Evolutionary conservation across 2,113 vertebrate species (phyloP), one percentile per base, ranked within the genome.

Genomic region (Mesitornis unicolor): DNA sequence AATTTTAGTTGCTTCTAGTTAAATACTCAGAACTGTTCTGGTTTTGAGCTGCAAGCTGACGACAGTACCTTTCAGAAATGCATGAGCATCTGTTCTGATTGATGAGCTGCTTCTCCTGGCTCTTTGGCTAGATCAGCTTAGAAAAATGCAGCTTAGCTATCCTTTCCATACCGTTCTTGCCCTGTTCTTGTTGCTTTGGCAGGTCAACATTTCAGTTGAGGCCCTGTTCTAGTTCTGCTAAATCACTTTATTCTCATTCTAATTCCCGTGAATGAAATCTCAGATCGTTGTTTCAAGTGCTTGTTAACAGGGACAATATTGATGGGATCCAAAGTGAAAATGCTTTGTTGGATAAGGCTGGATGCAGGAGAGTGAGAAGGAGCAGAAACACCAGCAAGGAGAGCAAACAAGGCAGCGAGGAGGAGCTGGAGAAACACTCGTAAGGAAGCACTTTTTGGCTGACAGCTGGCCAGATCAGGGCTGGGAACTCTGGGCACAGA

Each of bases 121-220:
- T 86, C 42, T 95, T 84, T 56, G 79, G 50, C 47, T 89, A 89
- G 76, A 74, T 78, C 76, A 93, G 86, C 54, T 86, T 63, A 90
- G 86, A 90, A 93, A 94, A 95, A 89, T 74, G 59, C 54, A 57
- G 50, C 13, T 90, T 92, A 90, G 59, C 59, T 95, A 88, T 79
- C 68, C 75, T 89, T 90, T 92, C 90, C 59, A 59, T 93, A 70
- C 54, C 83, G 59, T n/a, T 84, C 63, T 67, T 90, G 40, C 42
- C 65, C 42, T 45, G 20, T 63, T 94, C 36, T 48, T 8, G 0
- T 21, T 65, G 45, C 79, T 93, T 88, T 6, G 6, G 33, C 0
- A 2, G 33, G 59, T 59, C 2, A 0, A 45, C 45, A 63, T 94
- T 92, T 35, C 50, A 74, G 47, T 6, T 86, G 67, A 77, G 86